Evolutionary conservation across 2,113 vertebrate genomes (phyloP).

Genomic region (Serinus canaria): DNA sequence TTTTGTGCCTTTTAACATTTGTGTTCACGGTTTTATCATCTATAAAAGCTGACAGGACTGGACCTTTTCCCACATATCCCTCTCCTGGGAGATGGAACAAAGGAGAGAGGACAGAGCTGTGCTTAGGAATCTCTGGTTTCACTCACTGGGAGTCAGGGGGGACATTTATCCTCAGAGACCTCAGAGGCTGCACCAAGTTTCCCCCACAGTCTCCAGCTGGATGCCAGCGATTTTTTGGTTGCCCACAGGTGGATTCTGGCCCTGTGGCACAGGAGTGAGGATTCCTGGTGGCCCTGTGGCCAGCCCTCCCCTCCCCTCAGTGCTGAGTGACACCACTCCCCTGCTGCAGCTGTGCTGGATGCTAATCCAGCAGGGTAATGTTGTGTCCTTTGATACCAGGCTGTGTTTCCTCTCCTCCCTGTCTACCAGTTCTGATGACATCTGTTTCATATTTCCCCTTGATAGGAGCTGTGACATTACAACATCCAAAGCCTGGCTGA

Average conservation of each 20-base stretch:
- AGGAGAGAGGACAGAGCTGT: not conserved
- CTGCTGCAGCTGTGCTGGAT: not conserved
- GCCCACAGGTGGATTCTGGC: not conserved
- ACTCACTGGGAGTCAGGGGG: not conserved
- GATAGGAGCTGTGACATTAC: conserved; percentile 34
- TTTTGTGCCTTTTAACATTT: not conserved
- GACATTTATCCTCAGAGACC: not conserved
- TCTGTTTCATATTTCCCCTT: conserved; percentile 26
- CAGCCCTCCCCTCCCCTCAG: not conserved
- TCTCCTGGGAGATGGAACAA: not conserved
- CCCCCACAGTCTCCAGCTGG: not conserved
- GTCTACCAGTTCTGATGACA: not conserved
- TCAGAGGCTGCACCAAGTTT: not conserved
- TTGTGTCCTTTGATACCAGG: conserved; percentile 37
- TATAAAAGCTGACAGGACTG: not conserved
- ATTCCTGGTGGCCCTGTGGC: not conserved
- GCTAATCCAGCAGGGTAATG: conserved; percentile 21
- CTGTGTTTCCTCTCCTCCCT: conserved; percentile 22
- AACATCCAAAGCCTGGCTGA: not conserved
- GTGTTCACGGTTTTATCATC: not conserved
- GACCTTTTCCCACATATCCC: not conserved
- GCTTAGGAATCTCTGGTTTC: not conserved
- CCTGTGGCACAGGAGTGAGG: not conserved
- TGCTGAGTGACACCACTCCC: not conserved
- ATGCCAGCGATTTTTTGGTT: not conserved